These are phyloP conservation scores for Tupaia tana DNA, from an alignment of 2,113 vertebrate genomes.

Conservation along the genomic window DNA sequence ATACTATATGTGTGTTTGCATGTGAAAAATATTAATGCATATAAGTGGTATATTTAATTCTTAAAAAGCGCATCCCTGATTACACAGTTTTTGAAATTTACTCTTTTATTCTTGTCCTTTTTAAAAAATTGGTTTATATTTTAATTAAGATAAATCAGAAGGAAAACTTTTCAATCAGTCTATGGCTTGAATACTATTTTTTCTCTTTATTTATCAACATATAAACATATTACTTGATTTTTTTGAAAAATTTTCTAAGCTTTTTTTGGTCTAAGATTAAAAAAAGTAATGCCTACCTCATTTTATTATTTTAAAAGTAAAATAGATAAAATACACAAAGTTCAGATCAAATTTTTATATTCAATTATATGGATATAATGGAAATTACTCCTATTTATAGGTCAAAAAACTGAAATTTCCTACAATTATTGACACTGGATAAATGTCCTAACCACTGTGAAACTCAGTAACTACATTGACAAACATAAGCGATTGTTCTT, in stretches of 20 bases:
- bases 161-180: neutral
- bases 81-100: neutral
- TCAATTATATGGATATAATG: neutral
- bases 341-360: neutral
- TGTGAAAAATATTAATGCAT: neutral
- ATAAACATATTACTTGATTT: neutral
- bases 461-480: neutral
- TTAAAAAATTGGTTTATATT: neutral
- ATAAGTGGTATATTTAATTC: neutral
- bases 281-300: neutral
- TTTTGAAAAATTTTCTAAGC: neutral
- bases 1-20: neutral
- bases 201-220: neutral
- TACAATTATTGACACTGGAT: neutral
- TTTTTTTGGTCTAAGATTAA: neutral
- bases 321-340: neutral
- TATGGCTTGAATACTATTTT: neutral
- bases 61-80: neutral
- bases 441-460: neutral
- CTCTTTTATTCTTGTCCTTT: neutral
- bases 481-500: neutral
- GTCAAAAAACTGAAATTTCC: neutral
- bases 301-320: conserved; percentile 15
- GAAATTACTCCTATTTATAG: neutral
- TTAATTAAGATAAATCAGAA: neutral